These are phyloP conservation scores for Netelia virgata DNA, from an alignment of 2,888 invertebrate species.

Conservation along the genomic window DNA sequence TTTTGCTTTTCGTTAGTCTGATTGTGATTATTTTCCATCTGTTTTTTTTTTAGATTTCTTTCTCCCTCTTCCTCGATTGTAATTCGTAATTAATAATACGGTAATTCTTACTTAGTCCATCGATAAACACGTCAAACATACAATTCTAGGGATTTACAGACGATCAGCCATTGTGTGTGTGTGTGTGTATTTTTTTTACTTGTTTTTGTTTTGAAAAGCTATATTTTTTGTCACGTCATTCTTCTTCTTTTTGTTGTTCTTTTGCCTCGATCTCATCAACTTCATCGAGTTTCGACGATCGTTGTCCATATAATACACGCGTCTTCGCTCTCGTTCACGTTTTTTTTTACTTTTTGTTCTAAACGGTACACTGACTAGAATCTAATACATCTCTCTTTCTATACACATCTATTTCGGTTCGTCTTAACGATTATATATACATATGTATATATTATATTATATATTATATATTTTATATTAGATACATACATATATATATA, in stretches of 20 bases:
- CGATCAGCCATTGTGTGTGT: constrained; percentile 42
- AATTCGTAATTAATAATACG: constrained; percentile 58
- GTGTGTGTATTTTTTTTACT: constrained; percentile 30
- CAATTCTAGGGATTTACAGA: constrained; percentile 63
- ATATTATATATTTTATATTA: constrained; percentile 38
- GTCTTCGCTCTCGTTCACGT: constrained; percentile 18
- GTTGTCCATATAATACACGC: constrained; percentile 51
- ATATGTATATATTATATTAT: constrained; percentile 60
- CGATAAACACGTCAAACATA: constrained; percentile 66
- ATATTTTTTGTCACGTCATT: background rate
- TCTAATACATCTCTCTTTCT: constrained; percentile 78
- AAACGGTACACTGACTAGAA: constrained; percentile 81
- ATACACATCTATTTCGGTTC: constrained; percentile 67
- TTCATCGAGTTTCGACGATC: background rate
- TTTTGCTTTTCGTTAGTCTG: constrained; percentile 47
- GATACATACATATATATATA: constrained; percentile 49
- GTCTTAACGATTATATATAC: constrained; percentile 63
- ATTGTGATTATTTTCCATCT: constrained; percentile 52
- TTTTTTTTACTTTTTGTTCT: constrained; percentile 25
- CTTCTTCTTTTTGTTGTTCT: constrained; percentile 5
- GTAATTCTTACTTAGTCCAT: constrained; percentile 61
- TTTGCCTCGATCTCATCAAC: constrained; percentile 7
- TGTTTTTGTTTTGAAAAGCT: constrained; percentile 31
- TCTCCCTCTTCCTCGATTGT: constrained; percentile 57
- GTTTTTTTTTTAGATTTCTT: constrained; percentile 11